Conservation (phyloP, 1,140 invertebrate genomes). For the Drosophila arawakana region DNA sequence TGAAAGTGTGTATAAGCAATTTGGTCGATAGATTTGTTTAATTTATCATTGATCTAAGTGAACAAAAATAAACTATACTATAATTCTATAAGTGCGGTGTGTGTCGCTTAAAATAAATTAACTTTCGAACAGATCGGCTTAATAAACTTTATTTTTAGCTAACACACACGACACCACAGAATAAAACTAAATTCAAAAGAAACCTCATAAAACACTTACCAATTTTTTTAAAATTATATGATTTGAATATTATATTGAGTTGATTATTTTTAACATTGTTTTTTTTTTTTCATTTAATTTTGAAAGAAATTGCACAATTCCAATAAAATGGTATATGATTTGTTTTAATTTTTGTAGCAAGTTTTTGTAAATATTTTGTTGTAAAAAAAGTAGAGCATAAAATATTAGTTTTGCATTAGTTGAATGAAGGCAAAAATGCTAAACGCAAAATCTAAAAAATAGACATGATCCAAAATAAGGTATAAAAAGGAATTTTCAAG, state of each 20-base stretch:
- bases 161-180: slow-evolving; percentile 29
- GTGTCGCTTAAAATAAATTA: neutral
- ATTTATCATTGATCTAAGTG: slow-evolving; percentile 20
- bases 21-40: neutral
- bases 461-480: slow-evolving; percentile 15
- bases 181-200: slow-evolving; percentile 44
- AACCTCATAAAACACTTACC: slow-evolving; percentile 73
- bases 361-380: slow-evolving; percentile 32
- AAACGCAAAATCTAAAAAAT: slow-evolving; percentile 31
- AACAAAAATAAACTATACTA: slow-evolving; percentile 3
- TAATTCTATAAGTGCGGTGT: slow-evolving; percentile 3
- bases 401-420: slow-evolving; percentile 71
- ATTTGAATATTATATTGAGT: slow-evolving; percentile 30
- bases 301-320: slow-evolving; percentile 71
- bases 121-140: neutral
- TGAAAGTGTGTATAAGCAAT: slow-evolving; percentile 36
- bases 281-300: slow-evolving; percentile 44
- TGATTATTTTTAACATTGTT: slow-evolving; percentile 43
- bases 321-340: slow-evolving; percentile 63
- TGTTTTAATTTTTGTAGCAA: slow-evolving; percentile 56
- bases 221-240: slow-evolving; percentile 72
- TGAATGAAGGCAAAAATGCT: slow-evolving; percentile 63
- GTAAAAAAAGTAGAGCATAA: slow-evolving; percentile 75
- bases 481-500: slow-evolving; percentile 23
- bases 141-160: neutral